Evolutionary conservation across 1,140 invertebrate species (phyloP), one percentile per base, ranked within the genome.

Genomic region (Heliconius hewitsoni): DNA sequence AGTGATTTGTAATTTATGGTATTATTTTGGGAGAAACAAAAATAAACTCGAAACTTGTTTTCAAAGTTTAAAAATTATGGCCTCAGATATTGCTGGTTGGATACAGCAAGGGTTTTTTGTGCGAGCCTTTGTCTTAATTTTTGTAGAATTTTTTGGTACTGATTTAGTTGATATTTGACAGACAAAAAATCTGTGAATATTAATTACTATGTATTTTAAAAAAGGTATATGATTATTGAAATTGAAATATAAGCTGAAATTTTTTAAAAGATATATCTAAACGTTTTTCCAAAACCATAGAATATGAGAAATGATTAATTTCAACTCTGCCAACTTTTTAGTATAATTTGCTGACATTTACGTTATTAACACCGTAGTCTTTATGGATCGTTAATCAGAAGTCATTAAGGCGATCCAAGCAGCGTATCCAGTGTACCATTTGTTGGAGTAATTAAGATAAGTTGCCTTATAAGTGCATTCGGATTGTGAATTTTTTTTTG

Each of bases 361-460:
- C 77, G 79, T 74, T 79, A 80, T 83, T 81, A 79, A 85, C 77
- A 73, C 79, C 74, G 73, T 71, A 81, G 70, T 81, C 83, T 83
- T 87, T 85, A 85, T 79, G 83, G 82, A 82, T 82, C 83, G 84
- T 89, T 87, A 86, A 89, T 87, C 85, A 89, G 81, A 71, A 74
- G 77, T 72, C 79, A 83, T 86, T 85, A 83, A 86, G 78, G 79
- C 74, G 70, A 76, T 82, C 81, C 78, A 80, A 80, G 80, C 82
- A 81, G 74, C 77, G 80, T 78, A 82, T 73, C 82, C 82, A 78
- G 71, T 71, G 77, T 81, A 70, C 76, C 76, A 80, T 80, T 80
- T 78, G 79, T 81, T 76, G 73, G 66, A 76, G 27, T 76, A 76
- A 80, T 71, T 60, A 80, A 80, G 74, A 80, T 76, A 80, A 76